These are phyloP conservation scores for Nomia melanderi DNA, from an alignment of 1,140 invertebrate genomes.

Conservation along the genomic window DNA sequence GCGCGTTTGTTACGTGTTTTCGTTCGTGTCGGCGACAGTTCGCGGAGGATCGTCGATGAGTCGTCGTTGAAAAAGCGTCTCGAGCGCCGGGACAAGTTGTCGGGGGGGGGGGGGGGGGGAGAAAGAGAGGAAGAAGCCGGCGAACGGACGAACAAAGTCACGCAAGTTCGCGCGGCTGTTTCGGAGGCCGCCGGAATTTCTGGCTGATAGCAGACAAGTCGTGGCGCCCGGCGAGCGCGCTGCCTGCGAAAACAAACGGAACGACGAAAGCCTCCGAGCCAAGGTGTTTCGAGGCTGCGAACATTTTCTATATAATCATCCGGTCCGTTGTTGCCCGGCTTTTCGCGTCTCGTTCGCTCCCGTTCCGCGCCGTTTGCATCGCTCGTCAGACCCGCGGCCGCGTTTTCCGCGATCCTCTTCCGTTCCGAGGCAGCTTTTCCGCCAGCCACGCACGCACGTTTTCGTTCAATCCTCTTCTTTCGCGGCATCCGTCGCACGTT, in stretches of 20 bases:
- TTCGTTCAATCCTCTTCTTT: neutral
- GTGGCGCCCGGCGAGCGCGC: too few species aligned
- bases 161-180: slow-evolving; percentile 3
- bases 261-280: slow-evolving; percentile 16
- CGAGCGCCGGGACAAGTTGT: neutral
- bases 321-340: slow-evolving; percentile 33
- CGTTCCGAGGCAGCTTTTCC: neutral
- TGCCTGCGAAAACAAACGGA: slow-evolving; percentile 40
- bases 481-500: neutral
- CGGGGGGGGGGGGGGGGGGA: neutral
- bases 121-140: neutral
- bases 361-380: neutral
- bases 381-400: neutral
- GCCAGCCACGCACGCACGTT: neutral
- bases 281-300: slow-evolving; percentile 16
- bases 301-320: slow-evolving; percentile 56
- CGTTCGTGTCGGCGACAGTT: slow-evolving; percentile 22
- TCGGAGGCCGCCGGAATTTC: too few species aligned
- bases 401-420: neutral
- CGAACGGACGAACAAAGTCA: neutral
- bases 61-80: slow-evolving; percentile 28
- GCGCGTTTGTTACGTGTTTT: slow-evolving; percentile 27
- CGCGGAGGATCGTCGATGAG: slow-evolving; percentile 28
- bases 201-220: too few species aligned
- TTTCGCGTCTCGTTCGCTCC: slow-evolving; percentile 26